These are phyloP conservation scores for Poecile atricapillus DNA, from an alignment of 2,113 vertebrate species.

Conservation along the genomic window DNA sequence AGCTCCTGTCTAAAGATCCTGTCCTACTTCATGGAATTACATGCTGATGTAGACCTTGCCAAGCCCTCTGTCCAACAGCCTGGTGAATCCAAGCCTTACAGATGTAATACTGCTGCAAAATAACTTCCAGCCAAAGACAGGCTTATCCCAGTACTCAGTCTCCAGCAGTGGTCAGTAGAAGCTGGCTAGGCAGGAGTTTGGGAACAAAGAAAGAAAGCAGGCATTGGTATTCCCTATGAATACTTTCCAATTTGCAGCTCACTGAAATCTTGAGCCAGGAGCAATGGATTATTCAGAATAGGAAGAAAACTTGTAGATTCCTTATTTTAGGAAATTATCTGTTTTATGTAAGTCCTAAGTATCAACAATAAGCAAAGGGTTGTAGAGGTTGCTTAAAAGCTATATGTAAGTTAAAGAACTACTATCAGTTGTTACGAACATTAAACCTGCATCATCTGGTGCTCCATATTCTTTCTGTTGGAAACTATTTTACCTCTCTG, in stretches of 20 bases:
- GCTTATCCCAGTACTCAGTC: neutral
- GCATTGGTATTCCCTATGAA: neutral
- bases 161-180: neutral
- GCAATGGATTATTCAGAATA: neutral
- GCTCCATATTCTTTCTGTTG: neutral
- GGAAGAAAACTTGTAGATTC: neutral
- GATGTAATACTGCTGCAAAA: neutral
- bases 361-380: neutral
- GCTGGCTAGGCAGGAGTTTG: neutral
- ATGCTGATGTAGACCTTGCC: neutral
- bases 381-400: neutral
- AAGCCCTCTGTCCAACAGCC: neutral
- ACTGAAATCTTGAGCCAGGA: neutral
- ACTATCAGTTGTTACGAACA: neutral
- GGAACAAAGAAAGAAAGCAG: neutral
- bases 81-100: rapidly evolving
- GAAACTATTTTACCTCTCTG: neutral
- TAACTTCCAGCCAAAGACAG: neutral
- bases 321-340: neutral
- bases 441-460: neutral
- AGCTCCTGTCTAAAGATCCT: neutral
- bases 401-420: neutral
- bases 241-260: neutral
- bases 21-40: neutral
- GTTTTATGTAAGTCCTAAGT: neutral